Conservation (phyloP, 2,888 invertebrate species). For the Callimorpha dominula region DNA sequence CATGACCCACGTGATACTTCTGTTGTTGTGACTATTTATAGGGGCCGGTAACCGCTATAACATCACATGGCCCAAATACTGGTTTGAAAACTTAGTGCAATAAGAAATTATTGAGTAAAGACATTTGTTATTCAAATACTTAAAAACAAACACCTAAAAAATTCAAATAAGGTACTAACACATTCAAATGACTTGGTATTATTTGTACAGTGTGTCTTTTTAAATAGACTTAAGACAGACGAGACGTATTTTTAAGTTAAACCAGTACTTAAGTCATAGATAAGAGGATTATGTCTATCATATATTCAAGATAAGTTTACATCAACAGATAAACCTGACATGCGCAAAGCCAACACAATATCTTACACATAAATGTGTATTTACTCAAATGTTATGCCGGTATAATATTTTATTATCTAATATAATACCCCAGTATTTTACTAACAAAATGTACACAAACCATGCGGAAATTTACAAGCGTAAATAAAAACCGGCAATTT, state of each 20-base stretch:
- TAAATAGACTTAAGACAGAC: slow-evolving; percentile 37
- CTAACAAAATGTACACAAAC: slow-evolving; percentile 17
- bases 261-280: slow-evolving; percentile 32
- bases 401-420: neutral
- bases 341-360: slow-evolving; percentile 49
- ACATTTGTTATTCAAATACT: slow-evolving; percentile 30
- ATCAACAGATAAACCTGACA: slow-evolving; percentile 47
- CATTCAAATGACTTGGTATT: slow-evolving; percentile 38
- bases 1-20: neutral
- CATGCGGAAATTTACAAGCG: neutral
- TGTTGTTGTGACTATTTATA: neutral
- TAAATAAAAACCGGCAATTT: no score
- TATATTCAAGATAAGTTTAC: slow-evolving; percentile 43
- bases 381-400: slow-evolving; percentile 26
- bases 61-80: neutral
- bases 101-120: neutral
- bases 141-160: slow-evolving; percentile 28
- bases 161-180: slow-evolving; percentile 44
- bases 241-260: slow-evolving; percentile 36
- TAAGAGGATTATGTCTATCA: slow-evolving; percentile 52
- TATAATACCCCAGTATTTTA: neutral
- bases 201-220: slow-evolving; percentile 29
- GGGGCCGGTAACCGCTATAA: neutral
- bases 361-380: slow-evolving; percentile 22
- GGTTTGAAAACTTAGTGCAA: neutral